A percentile compares a stretch with the other conserved stretches of the same genome.
Conservation (phyloP, 1,140 invertebrate species). For the Diachasmimorpha longicaudata region DNA sequence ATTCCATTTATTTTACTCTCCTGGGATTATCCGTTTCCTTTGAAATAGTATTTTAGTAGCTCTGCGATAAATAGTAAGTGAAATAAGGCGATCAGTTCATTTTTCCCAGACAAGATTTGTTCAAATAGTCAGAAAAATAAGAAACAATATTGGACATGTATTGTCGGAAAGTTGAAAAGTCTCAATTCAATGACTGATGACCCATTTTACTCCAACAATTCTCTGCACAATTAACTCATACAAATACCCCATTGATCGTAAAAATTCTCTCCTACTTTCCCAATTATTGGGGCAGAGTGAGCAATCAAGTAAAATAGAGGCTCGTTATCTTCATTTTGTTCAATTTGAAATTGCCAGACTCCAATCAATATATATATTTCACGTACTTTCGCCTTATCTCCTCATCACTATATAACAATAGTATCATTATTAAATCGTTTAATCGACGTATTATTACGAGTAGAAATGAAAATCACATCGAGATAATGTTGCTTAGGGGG, state of each 20-base stretch:
- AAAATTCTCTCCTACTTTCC: no score
- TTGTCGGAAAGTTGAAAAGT: no score
- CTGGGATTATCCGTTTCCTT: neutral
- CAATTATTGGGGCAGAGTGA: no score
- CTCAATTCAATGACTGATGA: no score
- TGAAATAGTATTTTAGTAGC: neutral
- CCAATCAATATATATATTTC: no score
- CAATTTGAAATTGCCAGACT: no score
- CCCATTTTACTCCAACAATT: no score
- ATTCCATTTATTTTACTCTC: conserved; percentile 22
- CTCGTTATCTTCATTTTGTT: no score
- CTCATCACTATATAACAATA: neutral
- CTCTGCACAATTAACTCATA: no score
- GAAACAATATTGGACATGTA: neutral
- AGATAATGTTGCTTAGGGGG: neutral
- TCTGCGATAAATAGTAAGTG: neutral
- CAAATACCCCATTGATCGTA: no score
- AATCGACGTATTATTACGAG: neutral
- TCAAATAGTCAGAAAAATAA: neutral
- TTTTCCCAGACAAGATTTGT: neutral
- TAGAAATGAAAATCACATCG: neutral
- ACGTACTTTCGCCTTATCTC: neutral
- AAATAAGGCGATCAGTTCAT: neutral
- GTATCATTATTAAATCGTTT: neutral
- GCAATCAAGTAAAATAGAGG: no score